phyloP scores from a whole-genome alignment of 30 jellyfish, hydroid and myxozoan genomes.

The Haliclystus octoradiatus region DNA sequence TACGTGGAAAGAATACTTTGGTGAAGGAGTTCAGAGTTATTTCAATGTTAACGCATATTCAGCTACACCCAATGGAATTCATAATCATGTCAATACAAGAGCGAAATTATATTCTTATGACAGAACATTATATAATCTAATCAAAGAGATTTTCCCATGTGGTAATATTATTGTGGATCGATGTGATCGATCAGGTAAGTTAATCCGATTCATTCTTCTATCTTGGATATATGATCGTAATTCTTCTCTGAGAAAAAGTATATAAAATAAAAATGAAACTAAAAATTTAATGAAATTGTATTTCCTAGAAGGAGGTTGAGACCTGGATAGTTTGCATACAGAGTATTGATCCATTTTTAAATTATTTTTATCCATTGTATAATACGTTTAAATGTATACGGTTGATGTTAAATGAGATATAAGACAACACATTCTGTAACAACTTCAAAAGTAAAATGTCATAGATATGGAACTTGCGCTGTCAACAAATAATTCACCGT shows the following conservation, averaged over 20 bases:
- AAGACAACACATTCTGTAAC: too few relatives aligned
- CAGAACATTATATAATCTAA: constrained; percentile 36
- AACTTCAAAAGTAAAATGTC: too few relatives aligned
- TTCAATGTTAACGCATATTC: constrained; percentile 59
- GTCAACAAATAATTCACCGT: too few relatives aligned
- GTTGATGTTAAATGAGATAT: too few relatives aligned
- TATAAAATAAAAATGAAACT: too few relatives aligned
- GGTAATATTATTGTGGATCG: constrained; percentile 40
- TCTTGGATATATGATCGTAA: not conserved
- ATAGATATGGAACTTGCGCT: too few relatives aligned
- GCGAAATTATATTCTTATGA: constrained; percentile 42
- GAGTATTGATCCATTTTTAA: too few relatives aligned
- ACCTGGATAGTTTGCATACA: not conserved
- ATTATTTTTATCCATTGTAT: too few relatives aligned
- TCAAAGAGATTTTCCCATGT: constrained; percentile 57
- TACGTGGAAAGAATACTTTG: constrained; percentile 56
- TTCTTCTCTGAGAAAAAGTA: not conserved
- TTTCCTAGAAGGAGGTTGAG: too few relatives aligned
- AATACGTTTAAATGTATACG: too few relatives aligned
- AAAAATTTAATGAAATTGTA: too few relatives aligned
- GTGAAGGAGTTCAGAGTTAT: constrained; percentile 63
- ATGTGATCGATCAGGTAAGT: constrained; percentile 48
- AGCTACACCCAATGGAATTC: constrained; percentile 45
- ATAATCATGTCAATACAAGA: constrained; percentile 52
- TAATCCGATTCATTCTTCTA: not conserved